A percentile compares a stretch with the other conserved stretches of the same genome.
Conservation (phyloP, 1,140 invertebrate species). For the Apis cerana region DNA sequence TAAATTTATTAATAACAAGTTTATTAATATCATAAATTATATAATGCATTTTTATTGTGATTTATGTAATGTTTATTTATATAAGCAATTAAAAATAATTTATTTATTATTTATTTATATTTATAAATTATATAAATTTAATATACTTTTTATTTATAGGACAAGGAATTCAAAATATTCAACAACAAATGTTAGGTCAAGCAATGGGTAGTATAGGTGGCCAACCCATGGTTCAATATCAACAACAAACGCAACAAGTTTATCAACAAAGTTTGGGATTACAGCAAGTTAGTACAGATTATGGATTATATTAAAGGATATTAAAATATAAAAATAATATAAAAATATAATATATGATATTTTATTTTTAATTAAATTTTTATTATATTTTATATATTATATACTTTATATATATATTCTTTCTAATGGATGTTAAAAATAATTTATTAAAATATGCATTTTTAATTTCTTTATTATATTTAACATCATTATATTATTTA, state of each 20-base stretch:
- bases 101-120: not conserved
- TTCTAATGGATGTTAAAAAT: not conserved
- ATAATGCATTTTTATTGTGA: not conserved
- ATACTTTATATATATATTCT: not conserved
- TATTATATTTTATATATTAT: not conserved
- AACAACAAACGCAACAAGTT: constrained; percentile 83
- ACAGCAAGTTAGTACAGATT: constrained; percentile 76
- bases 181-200: constrained; percentile 83
- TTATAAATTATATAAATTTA: not conserved
- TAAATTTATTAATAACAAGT: not conserved
- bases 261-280: constrained; percentile 83
- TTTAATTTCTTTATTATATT: not conserved
- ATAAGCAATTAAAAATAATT: not conserved
- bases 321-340: not conserved
- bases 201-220: constrained; percentile 81
- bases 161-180: constrained; percentile 81
- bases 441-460: not conserved
- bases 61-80: constrained; percentile 39
- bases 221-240: constrained; percentile 83
- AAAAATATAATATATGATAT: not conserved
- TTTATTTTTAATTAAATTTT: not conserved
- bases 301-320: not conserved
- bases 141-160: constrained; percentile 62
- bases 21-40: not conserved
- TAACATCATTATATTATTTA: constrained; percentile 63